Conservation (phyloP, 2,888 invertebrate species). For the Parnassius glacialis region DNA sequence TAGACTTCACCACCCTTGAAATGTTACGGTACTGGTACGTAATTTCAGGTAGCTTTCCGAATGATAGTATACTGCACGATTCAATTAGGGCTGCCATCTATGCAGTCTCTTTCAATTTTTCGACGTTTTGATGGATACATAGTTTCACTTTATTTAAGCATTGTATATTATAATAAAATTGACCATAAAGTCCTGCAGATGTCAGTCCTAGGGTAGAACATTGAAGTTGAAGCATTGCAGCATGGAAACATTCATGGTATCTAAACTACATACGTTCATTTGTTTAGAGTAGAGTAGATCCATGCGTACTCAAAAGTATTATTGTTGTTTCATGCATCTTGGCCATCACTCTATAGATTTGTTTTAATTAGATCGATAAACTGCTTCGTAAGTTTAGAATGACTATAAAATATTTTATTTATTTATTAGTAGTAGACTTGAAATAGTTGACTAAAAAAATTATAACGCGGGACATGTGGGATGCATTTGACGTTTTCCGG, state of each 20-base stretch:
- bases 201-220: slow-evolving; percentile 2
- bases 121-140: no score
- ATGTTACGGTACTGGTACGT: slow-evolving; percentile 73
- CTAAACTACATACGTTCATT: slow-evolving; percentile 37
- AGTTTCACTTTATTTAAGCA: not conserved
- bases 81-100: slow-evolving; percentile 5
- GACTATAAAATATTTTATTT: no score
- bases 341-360: no score
- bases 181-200: not conserved
- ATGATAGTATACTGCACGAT: slow-evolving; percentile 10
- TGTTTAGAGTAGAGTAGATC: no score
- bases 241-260: slow-evolving; percentile 17
- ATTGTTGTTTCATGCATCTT: no score
- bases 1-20: slow-evolving; percentile 66
- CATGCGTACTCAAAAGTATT: no score
- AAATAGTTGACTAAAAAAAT: no score
- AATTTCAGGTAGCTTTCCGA: slow-evolving; percentile 15
- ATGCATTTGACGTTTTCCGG: no score
- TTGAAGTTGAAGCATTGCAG: not conserved
- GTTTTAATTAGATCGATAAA: no score
- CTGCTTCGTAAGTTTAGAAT: no score
- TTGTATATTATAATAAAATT: not conserved
- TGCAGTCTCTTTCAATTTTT: not conserved
- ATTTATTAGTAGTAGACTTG: no score
- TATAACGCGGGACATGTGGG: no score